These are phyloP conservation scores for Thecophora atra DNA, from an alignment of 2,888 invertebrate genomes.

Conservation along the genomic window DNA sequence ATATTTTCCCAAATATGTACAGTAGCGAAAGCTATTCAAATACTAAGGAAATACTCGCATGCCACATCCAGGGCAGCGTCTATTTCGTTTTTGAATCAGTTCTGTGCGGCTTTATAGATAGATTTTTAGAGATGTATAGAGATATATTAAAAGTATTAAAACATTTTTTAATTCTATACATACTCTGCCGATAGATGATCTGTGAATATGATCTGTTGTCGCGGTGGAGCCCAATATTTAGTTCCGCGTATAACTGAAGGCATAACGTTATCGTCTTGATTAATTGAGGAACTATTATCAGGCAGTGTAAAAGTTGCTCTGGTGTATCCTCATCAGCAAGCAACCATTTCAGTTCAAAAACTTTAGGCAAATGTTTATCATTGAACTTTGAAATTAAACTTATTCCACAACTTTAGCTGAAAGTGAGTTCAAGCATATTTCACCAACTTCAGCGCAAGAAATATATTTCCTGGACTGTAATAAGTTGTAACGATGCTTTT, in stretches of 20 bases:
- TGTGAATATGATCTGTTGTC: slow-evolving; percentile 84
- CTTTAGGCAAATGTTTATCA: too few relatives aligned
- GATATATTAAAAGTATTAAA: background rate
- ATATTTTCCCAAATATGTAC: slow-evolving; percentile 83
- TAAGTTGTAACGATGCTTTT: background rate
- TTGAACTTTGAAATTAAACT: slow-evolving; percentile 80
- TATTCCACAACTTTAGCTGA: slow-evolving; percentile 84
- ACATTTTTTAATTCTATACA: slow-evolving; percentile 22
- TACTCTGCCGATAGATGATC: slow-evolving; percentile 76
- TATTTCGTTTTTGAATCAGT: slow-evolving; percentile 78
- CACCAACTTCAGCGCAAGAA: slow-evolving; percentile 57
- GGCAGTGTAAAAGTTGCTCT: slow-evolving; percentile 80
- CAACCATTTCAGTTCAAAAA: slow-evolving; percentile 82
- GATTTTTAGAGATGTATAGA: slow-evolving; percentile 60
- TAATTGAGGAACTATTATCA: slow-evolving; percentile 70
- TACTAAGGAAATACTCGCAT: slow-evolving; percentile 79
- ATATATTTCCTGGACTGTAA: slow-evolving; percentile 46
- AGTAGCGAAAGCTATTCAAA: slow-evolving; percentile 79
- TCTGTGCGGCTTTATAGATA: too few relatives aligned
- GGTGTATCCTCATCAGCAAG: slow-evolving; percentile 80
- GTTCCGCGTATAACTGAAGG: slow-evolving; percentile 75
- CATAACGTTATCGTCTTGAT: slow-evolving; percentile 71
- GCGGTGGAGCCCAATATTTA: slow-evolving; percentile 84
- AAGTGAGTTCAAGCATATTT: slow-evolving; percentile 66
- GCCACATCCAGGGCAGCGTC: slow-evolving; percentile 86